These are phyloP conservation scores for Eueremaeus valkanovi DNA, from an alignment of 2,888 invertebrate species.

Conservation along the genomic window DNA sequence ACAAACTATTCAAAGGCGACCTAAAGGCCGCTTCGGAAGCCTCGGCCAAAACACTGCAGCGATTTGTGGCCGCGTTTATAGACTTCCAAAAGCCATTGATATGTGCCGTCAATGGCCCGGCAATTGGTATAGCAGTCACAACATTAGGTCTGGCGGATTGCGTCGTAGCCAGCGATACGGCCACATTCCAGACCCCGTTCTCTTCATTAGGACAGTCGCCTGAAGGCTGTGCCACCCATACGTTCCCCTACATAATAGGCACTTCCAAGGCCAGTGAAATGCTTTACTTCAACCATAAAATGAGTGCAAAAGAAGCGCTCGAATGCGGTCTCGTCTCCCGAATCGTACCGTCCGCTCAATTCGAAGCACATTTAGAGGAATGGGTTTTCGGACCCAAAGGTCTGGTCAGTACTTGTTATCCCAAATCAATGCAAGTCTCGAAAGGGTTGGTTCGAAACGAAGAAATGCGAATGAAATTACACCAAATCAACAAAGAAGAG, in stretches of 20 bases:
- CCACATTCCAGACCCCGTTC: constrained; percentile 85
- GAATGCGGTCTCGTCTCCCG: constrained; percentile 72
- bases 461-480: constrained; percentile 58
- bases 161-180: constrained; percentile 81
- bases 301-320: constrained; percentile 73
- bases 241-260: constrained; percentile 80
- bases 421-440: constrained; percentile 62
- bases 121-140: constrained; percentile 84
- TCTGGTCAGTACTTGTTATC: constrained; percentile 35
- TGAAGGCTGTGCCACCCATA: constrained; percentile 82
- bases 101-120: constrained; percentile 87
- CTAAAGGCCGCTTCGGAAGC: constrained; percentile 51
- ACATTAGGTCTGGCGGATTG: constrained; percentile 79
- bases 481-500: constrained; percentile 66
- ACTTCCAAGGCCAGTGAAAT: constrained; percentile 59
- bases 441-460: constrained; percentile 66
- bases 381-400: constrained; percentile 50
- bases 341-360: constrained; percentile 64
- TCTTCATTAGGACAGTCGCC: constrained; percentile 74
- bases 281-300: constrained; percentile 66
- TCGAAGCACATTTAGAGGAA: constrained; percentile 57
- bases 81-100: constrained; percentile 82
- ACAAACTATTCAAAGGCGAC: constrained; percentile 45
- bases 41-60: constrained; percentile 48
- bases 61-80: constrained; percentile 68